phyloP scores from a whole-genome alignment of 1,140 invertebrate genomes.

The Cotesia glomerata region DNA sequence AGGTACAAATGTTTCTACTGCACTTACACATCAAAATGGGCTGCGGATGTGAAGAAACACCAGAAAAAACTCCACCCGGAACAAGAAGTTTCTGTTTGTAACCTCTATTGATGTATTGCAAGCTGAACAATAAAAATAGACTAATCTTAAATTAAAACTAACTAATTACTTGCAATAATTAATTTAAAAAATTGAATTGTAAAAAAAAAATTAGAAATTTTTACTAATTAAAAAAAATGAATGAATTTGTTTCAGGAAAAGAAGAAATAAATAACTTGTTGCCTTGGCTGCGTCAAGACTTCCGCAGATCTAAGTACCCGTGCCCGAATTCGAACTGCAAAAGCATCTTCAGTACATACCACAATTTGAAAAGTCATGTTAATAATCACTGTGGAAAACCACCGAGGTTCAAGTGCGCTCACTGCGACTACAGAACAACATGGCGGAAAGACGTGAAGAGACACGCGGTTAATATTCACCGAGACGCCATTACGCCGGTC shows the following conservation, averaged over 20 bases:
- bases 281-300: neutral
- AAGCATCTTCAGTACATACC: conserved; percentile 57
- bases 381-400: conserved; percentile 59
- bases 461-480: neutral
- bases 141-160: too few species aligned
- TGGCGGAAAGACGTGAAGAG: neutral
- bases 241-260: too few species aligned
- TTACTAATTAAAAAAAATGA: too few species aligned
- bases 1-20: conserved; percentile 24
- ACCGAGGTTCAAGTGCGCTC: conserved; percentile 58
- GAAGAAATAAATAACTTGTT: too few species aligned
- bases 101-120: too few species aligned
- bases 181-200: too few species aligned
- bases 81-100: too few species aligned
- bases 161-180: too few species aligned
- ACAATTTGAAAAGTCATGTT: conserved; percentile 56
- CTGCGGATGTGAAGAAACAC: conserved; percentile 28
- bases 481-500: neutral
- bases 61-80: conserved; percentile 57
- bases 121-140: too few species aligned
- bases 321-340: conserved; percentile 50
- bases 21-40: conserved; percentile 29
- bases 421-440: conserved; percentile 44
- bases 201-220: too few species aligned
- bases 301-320: neutral